These are phyloP conservation scores for Galeopsomyia nigrocyanea DNA, from an alignment of 2,888 invertebrate species.

Conservation along the genomic window DNA sequence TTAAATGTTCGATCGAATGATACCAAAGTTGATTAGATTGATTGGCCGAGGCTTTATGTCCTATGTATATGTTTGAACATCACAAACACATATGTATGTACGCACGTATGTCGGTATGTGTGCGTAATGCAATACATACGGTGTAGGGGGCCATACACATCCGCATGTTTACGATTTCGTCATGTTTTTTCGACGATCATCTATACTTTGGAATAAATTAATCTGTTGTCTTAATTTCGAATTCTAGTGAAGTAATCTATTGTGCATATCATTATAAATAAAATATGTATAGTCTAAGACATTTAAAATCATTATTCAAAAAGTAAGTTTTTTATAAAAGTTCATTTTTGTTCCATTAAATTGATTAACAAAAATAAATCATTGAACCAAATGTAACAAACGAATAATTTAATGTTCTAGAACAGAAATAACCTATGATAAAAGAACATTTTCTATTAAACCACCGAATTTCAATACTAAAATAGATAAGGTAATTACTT, in stretches of 20 bases:
- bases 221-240: conserved; percentile 2
- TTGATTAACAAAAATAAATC: not conserved
- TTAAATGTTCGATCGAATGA: too few relatives aligned
- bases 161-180: conserved; percentile 31
- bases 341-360: not conserved
- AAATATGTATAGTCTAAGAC: conserved; percentile 48
- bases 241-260: not conserved
- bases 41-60: conserved; percentile 3
- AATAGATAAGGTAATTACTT: conserved; percentile 49
- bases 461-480: conserved; percentile 3
- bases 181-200: conserved; percentile 20
- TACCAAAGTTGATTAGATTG: too few relatives aligned
- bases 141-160: conserved; percentile 5
- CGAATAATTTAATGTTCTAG: conserved; percentile 40
- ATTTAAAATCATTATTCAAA: conserved; percentile 33
- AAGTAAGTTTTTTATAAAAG: conserved; percentile 46
- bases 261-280: not conserved
- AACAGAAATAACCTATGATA: conserved; percentile 44
- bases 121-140: too few relatives aligned
- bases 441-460: conserved; percentile 33
- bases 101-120: not conserved
- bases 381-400: not conserved
- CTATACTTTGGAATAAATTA: conserved; percentile 12
- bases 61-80: conserved; percentile 6
- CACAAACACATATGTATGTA: conserved; percentile 8